These are phyloP conservation scores for Brassicogethes aeneus DNA, from an alignment of 2,888 invertebrate genomes.

Conservation along the genomic window DNA sequence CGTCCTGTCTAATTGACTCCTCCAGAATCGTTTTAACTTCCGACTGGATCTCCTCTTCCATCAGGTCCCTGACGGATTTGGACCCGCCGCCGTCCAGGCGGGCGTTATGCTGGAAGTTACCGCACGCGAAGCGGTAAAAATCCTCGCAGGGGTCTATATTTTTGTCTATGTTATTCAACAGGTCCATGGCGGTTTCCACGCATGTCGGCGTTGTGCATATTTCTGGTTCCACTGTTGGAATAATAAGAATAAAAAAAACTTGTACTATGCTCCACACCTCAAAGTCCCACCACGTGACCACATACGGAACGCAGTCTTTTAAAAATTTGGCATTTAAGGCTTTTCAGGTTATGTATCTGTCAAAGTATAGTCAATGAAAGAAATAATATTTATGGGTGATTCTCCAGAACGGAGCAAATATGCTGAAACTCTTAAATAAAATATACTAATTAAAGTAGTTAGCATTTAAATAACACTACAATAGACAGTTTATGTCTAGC, in stretches of 20 bases:
- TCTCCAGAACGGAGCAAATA: too few species aligned
- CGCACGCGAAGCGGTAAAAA: slow-evolving; percentile 70
- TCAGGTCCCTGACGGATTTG: slow-evolving; percentile 20
- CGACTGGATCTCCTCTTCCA: slow-evolving; percentile 24
- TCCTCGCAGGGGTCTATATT: slow-evolving; percentile 65
- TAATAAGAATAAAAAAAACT: slow-evolving; percentile 5
- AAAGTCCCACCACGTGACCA: too few species aligned
- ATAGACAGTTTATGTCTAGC: too few species aligned
- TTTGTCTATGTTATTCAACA: slow-evolving; percentile 57
- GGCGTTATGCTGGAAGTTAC: slow-evolving; percentile 56
- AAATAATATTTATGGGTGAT: too few species aligned
- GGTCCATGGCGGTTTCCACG: slow-evolving; percentile 47
- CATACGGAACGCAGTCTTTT: too few species aligned
- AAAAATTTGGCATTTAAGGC: too few species aligned
- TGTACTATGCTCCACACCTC: too few species aligned
- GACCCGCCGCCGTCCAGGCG: slow-evolving; percentile 51
- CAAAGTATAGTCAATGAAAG: too few species aligned
- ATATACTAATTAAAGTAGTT: too few species aligned
- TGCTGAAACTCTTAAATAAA: too few species aligned
- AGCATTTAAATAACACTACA: too few species aligned
- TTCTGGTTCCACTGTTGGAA: slow-evolving; percentile 17
- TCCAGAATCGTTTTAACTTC: slow-evolving; percentile 26
- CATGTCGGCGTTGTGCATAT: slow-evolving; percentile 25
- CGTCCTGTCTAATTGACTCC: slow-evolving; percentile 14
- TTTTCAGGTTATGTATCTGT: too few species aligned